phyloP scores from a whole-genome alignment of 1,140 invertebrate genomes.

The Drosophila parvula region DNA sequence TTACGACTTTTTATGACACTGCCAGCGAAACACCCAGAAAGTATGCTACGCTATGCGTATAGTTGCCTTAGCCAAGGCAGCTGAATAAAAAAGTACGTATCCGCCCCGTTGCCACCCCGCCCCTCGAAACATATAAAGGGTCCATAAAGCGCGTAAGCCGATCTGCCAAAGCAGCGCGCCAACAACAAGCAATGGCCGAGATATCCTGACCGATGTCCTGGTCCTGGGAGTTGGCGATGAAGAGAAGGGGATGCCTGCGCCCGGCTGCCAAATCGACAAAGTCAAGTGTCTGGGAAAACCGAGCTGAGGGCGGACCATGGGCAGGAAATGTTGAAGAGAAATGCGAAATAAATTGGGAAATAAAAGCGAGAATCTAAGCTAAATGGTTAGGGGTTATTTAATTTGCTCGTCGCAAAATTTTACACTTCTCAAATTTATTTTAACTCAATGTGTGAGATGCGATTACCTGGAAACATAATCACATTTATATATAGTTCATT shows the following conservation, averaged over 20 bases:
- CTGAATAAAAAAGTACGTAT: slow-evolving; percentile 29
- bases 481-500: not conserved
- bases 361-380: slow-evolving; percentile 8
- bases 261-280: slow-evolving; percentile 48
- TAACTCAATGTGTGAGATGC: not conserved
- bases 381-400: slow-evolving; percentile 15
- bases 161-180: slow-evolving; percentile 65
- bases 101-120: slow-evolving; percentile 11
- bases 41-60: slow-evolving; percentile 55
- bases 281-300: slow-evolving; percentile 66
- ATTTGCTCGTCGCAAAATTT: slow-evolving; percentile 9
- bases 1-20: slow-evolving; percentile 82
- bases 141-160: slow-evolving; percentile 79
- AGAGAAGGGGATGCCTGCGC: slow-evolving; percentile 16
- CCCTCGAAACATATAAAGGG: slow-evolving; percentile 43
- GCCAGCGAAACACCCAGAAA: slow-evolving; percentile 54
- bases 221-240: not conserved
- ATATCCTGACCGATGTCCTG: slow-evolving; percentile 55
- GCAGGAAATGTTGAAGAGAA: slow-evolving; percentile 4
- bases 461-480: not conserved
- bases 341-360: slow-evolving; percentile 9
- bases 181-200: slow-evolving; percentile 31
- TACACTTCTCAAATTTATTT: slow-evolving; percentile 9
- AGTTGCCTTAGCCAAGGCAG: slow-evolving; percentile 59
- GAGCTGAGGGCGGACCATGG: slow-evolving; percentile 48